A percentile compares a stretch with the other conserved stretches of the same genome.
Evolutionary conservation across 2,797 vertebrate genomes (phyloP).

Genomic region (Anabacerthia variegaticeps): DNA sequence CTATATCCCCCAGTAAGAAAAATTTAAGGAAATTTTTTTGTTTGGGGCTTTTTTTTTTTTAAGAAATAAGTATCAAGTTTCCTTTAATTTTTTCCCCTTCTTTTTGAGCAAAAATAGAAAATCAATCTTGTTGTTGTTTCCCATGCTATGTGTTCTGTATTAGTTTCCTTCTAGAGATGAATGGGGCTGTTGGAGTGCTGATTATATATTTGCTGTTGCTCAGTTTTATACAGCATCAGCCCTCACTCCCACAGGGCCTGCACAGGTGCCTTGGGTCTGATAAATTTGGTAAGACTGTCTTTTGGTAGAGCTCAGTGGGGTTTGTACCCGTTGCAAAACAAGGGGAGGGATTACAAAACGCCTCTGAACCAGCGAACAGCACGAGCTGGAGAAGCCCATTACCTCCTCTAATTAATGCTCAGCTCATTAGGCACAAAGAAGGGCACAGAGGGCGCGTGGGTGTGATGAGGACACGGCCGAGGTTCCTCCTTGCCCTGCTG

Average conservation of each 20-base stretch:
- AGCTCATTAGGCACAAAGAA: slow-evolving; percentile 34
- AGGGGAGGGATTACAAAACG: background rate
- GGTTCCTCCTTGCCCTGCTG: background rate
- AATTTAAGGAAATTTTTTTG: background rate
- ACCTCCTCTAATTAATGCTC: slow-evolving; percentile 50
- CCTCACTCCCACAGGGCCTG: background rate
- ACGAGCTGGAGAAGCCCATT: background rate
- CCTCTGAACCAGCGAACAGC: background rate
- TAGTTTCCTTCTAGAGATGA: background rate
- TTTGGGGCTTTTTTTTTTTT: background rate
- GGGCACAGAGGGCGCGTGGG: slow-evolving; percentile 12
- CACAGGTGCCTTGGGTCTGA: background rate
- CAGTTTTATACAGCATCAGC: background rate
- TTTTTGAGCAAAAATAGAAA: background rate
- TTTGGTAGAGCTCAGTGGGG: background rate
- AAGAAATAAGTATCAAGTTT: background rate
- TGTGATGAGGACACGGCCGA: background rate
- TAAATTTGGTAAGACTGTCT: background rate
- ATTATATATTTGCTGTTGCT: background rate
- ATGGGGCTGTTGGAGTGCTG: no score
- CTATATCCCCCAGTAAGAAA: background rate
- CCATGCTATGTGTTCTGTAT: background rate
- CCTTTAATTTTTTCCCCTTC: fast-evolving
- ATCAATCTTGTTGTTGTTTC: fast-evolving
- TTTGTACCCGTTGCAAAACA: background rate